Percentiles rank a stretch among this genome's conserved stretches.
These are phyloP conservation scores for Spermophilus dauricus DNA, from an alignment of 2,113 vertebrate species.

Conservation along the genomic window DNA sequence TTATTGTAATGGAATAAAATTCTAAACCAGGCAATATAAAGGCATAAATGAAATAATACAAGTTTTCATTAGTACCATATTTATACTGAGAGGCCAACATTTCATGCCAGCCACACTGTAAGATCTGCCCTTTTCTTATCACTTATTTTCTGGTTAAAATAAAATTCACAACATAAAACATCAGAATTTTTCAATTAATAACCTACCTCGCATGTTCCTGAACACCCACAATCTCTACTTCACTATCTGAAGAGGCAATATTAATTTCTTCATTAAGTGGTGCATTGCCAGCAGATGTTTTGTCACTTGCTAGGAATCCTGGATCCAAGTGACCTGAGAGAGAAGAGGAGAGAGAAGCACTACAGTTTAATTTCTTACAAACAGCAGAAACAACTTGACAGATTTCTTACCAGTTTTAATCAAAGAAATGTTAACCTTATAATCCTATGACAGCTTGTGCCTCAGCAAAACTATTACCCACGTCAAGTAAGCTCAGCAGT, in stretches of 20 bases:
- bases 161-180: slow-evolving; percentile 8
- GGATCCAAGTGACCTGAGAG: slow-evolving; percentile 92
- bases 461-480: not conserved
- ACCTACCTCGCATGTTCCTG: slow-evolving; percentile 96
- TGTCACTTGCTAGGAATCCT: slow-evolving; percentile 90
- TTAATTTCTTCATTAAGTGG: slow-evolving; percentile 94
- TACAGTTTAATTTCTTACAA: slow-evolving; percentile 57
- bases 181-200: slow-evolving; percentile 22
- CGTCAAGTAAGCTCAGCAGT: not conserved
- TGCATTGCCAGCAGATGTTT: slow-evolving; percentile 84
- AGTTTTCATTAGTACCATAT: no score
- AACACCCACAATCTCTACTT: slow-evolving; percentile 98
- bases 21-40: no score
- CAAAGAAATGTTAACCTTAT: not conserved
- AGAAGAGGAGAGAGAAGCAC: slow-evolving; percentile 69
- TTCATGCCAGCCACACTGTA: not conserved
- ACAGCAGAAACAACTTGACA: slow-evolving; percentile 14
- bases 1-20: no score
- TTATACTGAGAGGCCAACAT: not conserved
- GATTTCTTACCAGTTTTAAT: slow-evolving; percentile 13
- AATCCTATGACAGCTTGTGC: not conserved
- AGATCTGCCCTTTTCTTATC: slow-evolving; percentile 21
- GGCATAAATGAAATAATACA: no score
- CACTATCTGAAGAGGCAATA: slow-evolving; percentile 95
- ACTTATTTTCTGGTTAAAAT: slow-evolving; percentile 44